phyloP scores from a whole-genome alignment of 2,888 invertebrate species.

The Pyrocoelia pectoralis region DNA sequence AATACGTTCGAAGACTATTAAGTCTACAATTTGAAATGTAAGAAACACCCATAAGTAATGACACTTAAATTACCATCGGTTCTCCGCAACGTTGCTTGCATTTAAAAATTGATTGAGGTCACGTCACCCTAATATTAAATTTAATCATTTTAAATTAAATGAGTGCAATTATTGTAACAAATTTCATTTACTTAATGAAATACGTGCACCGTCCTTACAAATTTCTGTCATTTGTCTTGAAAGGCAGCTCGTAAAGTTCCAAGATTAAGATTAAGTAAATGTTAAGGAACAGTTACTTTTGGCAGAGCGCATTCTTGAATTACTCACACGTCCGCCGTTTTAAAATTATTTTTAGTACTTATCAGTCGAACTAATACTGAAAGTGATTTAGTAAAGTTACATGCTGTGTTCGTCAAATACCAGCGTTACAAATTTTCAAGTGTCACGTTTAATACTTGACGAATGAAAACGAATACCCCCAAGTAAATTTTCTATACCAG shows the following conservation, averaged over 20 bases:
- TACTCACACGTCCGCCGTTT: neutral
- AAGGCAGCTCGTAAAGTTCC: slow-evolving; percentile 10
- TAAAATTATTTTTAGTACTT: slow-evolving; percentile 1
- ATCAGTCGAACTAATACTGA: too few relatives aligned
- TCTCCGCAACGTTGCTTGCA: slow-evolving; percentile 19
- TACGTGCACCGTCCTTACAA: slow-evolving; percentile 22
- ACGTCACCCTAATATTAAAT: slow-evolving; percentile 21
- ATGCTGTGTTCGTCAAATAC: too few relatives aligned
- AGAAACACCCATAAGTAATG: slow-evolving; percentile 22
- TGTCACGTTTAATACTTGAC: neutral
- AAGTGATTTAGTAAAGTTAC: too few relatives aligned
- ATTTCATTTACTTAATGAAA: slow-evolving; percentile 24
- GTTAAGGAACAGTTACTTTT: slow-evolving; percentile 6
- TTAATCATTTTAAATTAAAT: slow-evolving; percentile 25
- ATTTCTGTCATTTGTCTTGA: slow-evolving; percentile 19
- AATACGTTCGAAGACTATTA: slow-evolving; percentile 4
- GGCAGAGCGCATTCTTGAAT: slow-evolving; percentile 15
- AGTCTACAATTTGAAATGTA: slow-evolving; percentile 14
- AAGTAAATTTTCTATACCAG: neutral
- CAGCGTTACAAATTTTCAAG: too few relatives aligned
- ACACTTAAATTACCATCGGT: slow-evolving; percentile 13
- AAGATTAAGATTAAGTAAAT: slow-evolving; percentile 15
- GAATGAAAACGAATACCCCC: neutral
- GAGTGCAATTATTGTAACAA: slow-evolving; percentile 23
- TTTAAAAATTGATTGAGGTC: slow-evolving; percentile 19